These are phyloP conservation scores for Anticlea derivata DNA, from an alignment of 2,888 invertebrate species.

Conservation along the genomic window DNA sequence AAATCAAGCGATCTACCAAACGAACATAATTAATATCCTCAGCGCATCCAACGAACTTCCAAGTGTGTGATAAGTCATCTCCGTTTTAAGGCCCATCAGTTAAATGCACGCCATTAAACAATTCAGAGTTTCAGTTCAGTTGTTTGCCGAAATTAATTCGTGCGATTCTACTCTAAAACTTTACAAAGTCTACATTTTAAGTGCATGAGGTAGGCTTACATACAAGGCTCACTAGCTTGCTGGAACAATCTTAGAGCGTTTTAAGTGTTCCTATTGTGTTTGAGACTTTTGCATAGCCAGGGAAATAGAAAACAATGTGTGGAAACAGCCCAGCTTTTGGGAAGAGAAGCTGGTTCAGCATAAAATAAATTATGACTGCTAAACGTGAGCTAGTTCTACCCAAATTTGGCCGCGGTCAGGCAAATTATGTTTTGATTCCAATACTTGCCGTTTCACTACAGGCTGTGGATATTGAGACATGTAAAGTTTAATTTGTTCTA, in stretches of 20 bases:
- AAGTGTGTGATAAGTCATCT: slow-evolving; percentile 12
- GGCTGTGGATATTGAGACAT: too few species aligned
- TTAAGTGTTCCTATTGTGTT: slow-evolving; percentile 59
- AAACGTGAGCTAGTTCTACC: too few species aligned
- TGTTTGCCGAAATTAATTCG: slow-evolving; percentile 26
- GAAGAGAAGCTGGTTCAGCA: slow-evolving; percentile 3
- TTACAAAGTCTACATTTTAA: slow-evolving; percentile 29
- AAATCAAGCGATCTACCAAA: too few species aligned
- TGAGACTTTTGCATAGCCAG: slow-evolving; percentile 48
- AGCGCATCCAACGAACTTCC: slow-evolving; percentile 6
- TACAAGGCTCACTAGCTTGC: slow-evolving; percentile 29
- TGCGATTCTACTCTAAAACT: slow-evolving; percentile 26
- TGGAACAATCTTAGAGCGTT: slow-evolving; percentile 30
- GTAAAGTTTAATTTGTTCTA: too few species aligned
- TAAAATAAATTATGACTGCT: too few species aligned
- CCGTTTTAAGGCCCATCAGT: slow-evolving; percentile 13
- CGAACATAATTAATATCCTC: too few species aligned
- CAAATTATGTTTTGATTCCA: too few species aligned
- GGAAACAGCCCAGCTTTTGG: slow-evolving; percentile 7
- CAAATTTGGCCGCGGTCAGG: too few species aligned
- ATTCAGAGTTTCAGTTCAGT: slow-evolving; percentile 22
- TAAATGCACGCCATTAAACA: slow-evolving; percentile 32
- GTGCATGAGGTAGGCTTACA: slow-evolving; percentile 16
- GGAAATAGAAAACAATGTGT: slow-evolving; percentile 50
- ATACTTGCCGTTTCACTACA: too few species aligned